Percentiles rank a stretch among this genome's conserved stretches.
These are phyloP conservation scores for Plotosus lineatus DNA, from an alignment of 2,113 vertebrate species.

Conservation along the genomic window DNA sequence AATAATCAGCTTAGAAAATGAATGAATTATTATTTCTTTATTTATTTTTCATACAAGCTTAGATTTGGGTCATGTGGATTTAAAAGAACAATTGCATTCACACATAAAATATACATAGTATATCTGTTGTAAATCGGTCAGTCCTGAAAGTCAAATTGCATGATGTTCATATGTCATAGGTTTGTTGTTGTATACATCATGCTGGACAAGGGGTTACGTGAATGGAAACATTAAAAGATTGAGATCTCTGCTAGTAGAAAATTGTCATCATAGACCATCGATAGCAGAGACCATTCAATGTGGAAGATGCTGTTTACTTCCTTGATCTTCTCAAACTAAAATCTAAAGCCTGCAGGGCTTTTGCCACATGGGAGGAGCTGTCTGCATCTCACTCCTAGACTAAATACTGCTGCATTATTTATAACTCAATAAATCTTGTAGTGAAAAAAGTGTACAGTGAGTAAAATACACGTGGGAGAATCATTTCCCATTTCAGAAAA, in stretches of 20 bases:
- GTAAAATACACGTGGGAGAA: constrained; percentile 2
- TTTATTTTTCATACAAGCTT: too few species aligned
- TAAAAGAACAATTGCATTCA: too few species aligned
- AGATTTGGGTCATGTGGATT: too few species aligned
- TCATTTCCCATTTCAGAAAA: constrained; percentile 14
- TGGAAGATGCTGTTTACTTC: constrained; percentile 37
- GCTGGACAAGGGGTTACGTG: too few species aligned
- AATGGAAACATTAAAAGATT: background rate
- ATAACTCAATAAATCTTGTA: constrained; percentile 30
- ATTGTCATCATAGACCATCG: constrained; percentile 26
- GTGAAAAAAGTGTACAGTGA: background rate
- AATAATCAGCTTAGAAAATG: too few species aligned
- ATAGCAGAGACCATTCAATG: constrained; percentile 6
- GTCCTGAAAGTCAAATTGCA: too few species aligned
- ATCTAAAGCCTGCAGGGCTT: constrained; percentile 15
- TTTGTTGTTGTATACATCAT: too few species aligned
- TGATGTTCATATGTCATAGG: too few species aligned
- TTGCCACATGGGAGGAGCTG: constrained; percentile 2
- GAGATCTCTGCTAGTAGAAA: background rate
- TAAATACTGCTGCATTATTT: constrained; percentile 44
- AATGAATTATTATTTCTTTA: too few species aligned
- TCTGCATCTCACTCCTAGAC: constrained; percentile 32
- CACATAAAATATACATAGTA: too few species aligned
- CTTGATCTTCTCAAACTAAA: constrained; percentile 32
- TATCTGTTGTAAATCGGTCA: too few species aligned